A percentile compares a stretch with the other conserved stretches of the same genome.
Evolutionary conservation across 1,140 invertebrate genomes (phyloP).

Genomic region (Listronotus bonariensis): DNA sequence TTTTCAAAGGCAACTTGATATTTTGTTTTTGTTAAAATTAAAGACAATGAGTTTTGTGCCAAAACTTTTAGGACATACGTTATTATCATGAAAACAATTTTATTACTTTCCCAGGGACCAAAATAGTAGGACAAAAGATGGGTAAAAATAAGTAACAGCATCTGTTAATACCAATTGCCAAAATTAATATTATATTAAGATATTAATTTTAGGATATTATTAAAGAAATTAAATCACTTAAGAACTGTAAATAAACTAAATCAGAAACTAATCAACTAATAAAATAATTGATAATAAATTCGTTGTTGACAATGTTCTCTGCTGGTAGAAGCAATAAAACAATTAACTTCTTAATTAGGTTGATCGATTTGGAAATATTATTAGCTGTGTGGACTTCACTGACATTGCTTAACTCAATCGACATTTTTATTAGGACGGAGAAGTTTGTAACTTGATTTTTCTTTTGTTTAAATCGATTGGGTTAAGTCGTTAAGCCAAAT

Average conservation of each 20-base stretch:
- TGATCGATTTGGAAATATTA: slow-evolving; percentile 32
- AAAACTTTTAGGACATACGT: no score
- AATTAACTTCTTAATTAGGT: slow-evolving; percentile 30
- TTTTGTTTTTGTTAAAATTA: no score
- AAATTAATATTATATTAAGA: no score
- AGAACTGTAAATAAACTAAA: slow-evolving; percentile 9
- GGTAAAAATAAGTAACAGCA: no score
- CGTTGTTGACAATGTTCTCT: slow-evolving; percentile 23
- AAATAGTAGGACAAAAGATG: no score
- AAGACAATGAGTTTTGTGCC: no score
- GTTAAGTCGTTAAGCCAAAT: no score
- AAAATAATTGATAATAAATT: slow-evolving; percentile 23
- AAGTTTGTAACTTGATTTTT: background rate
- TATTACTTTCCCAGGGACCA: no score
- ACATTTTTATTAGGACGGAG: slow-evolving; percentile 25
- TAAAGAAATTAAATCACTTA: background rate
- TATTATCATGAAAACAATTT: no score
- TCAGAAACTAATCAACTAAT: slow-evolving; percentile 30
- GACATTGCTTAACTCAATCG: slow-evolving; percentile 3
- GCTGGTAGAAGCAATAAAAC: slow-evolving; percentile 25
- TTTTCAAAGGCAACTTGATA: no score
- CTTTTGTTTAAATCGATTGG: no score
- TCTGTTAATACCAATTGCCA: no score
- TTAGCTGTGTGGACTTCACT: slow-evolving; percentile 15
- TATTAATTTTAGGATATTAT: background rate